Percentiles rank a stretch among this genome's conserved stretches.
These are phyloP conservation scores for Fulmarus glacialis DNA, from an alignment of 2,113 vertebrate species.

Conservation along the genomic window DNA sequence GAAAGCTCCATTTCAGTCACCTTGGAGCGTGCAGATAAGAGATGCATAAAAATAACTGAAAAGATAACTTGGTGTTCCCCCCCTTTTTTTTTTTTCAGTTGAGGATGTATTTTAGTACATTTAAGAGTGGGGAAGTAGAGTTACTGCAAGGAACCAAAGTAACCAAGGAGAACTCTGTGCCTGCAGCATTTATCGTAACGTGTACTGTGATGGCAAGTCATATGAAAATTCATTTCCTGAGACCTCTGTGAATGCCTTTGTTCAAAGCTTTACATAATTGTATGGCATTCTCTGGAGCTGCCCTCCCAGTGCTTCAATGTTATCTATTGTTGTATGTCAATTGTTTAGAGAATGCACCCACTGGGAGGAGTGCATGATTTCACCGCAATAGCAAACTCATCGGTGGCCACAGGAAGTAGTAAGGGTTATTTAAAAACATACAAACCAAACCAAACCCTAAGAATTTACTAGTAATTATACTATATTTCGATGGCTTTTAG, in stretches of 20 bases:
- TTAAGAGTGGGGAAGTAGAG: background rate
- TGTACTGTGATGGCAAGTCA: background rate
- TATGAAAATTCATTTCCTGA: constrained; percentile 38
- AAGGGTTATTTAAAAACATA: background rate
- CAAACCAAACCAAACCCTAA: background rate
- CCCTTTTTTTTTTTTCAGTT: background rate
- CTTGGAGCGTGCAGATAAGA: background rate
- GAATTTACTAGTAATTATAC: background rate
- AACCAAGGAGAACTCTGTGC: background rate
- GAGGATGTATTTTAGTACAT: background rate
- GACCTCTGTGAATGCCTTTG: constrained; percentile 1
- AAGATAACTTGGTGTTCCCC: background rate
- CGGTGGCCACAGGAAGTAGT: background rate
- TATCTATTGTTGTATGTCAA: background rate
- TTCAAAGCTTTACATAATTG: constrained; percentile 8
- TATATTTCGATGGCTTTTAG: background rate
- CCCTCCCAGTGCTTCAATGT: background rate
- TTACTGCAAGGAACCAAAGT: background rate
- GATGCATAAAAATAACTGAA: background rate
- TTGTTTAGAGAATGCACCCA: background rate
- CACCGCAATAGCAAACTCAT: background rate
- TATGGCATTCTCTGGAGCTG: background rate
- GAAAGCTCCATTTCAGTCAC: background rate
- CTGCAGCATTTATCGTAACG: background rate
- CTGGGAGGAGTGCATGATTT: background rate